Base-by-base conservation (phyloP, 2,113 vertebrate species). In the Prunella fulvescens region DNA sequence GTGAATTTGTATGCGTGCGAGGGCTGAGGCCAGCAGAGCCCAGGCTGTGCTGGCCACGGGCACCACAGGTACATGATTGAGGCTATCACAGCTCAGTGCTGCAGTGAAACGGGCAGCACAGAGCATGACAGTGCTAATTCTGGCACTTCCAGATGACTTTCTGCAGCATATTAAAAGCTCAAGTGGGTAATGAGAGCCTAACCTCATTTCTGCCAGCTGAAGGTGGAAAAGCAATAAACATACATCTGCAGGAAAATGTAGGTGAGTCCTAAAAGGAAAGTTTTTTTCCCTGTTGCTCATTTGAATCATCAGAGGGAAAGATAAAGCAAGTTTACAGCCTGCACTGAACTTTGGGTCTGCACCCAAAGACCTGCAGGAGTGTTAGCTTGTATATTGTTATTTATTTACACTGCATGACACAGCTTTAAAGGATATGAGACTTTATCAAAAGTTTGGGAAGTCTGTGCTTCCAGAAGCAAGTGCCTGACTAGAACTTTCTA, bases 71-170 rank as follows among this genome's bases (percentile, higher is more conserved):
- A 24, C 51, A 66, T 86, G 19, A 7, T n/a, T 20, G 76, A 66
- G 66, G 40, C 24, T 67, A 16, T 42, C 88, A 7, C 69, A 44
- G 83, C 77, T 88, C 78, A 45, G 44, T 93, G 92, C 92, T 97
- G 97, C 96, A 96, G 95, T 87, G 73, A 51, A 89, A 95, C 42
- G 9, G 92, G 70, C 92, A 91, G 31, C 92, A 92, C 7, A 20
- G 78, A 93, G 72, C 84, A 96, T 97, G 96, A 97, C 97, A 92
- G 53, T 95, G 97, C 97, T 97, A 50, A 97, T 97, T 97, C 91
- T 72, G 86, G 57, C 74, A 88, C 86, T 96, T 96, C 44, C 85
- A 2, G 64, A 39, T 15, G 42, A 96, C 79, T 95, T 94, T 62
- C 33, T 19, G 7, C 86, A 72, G 88, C 89, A 26, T 47, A 16